Evolutionary conservation across 2,113 vertebrate species (phyloP).

Genomic region (Oncorhynchus masou): DNA sequence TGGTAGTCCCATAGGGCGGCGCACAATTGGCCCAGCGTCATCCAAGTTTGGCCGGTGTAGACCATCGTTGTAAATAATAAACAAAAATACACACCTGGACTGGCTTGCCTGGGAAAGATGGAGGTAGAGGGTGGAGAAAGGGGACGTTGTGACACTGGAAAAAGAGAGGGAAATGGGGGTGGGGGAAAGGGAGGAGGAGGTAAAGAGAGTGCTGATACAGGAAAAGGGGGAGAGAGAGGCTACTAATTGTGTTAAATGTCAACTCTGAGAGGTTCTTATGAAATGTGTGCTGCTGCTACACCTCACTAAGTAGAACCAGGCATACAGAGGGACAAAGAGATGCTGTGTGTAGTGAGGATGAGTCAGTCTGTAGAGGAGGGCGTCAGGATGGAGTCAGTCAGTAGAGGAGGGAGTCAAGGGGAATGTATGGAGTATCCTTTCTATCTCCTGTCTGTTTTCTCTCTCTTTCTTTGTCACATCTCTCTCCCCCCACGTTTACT

Average conservation of each 20-base stretch:
- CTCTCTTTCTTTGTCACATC: not conserved
- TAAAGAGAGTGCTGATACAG: not conserved
- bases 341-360: not conserved
- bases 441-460: not conserved
- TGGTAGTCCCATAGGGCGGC: no score
- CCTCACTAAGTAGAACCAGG: not conserved
- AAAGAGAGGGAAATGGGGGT: not conserved
- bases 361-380: not conserved
- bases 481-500: not conserved
- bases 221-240: not conserved
- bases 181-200: not conserved
- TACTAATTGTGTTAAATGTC: slow-evolving; percentile 8
- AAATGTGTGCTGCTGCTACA: not conserved
- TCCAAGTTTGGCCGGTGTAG: no score
- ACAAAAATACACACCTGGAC: not conserved
- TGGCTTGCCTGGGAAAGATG: not conserved
- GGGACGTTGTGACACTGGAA: not conserved
- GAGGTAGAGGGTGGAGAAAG: not conserved
- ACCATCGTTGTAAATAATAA: not conserved
- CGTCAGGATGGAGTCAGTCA: no score
- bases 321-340: not conserved
- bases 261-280: not conserved
- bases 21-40: no score
- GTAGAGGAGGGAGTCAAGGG: not conserved
- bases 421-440: not conserved